Conservation (phyloP, 2,888 invertebrate genomes). For the Xestoiulus laeticollis region DNA sequence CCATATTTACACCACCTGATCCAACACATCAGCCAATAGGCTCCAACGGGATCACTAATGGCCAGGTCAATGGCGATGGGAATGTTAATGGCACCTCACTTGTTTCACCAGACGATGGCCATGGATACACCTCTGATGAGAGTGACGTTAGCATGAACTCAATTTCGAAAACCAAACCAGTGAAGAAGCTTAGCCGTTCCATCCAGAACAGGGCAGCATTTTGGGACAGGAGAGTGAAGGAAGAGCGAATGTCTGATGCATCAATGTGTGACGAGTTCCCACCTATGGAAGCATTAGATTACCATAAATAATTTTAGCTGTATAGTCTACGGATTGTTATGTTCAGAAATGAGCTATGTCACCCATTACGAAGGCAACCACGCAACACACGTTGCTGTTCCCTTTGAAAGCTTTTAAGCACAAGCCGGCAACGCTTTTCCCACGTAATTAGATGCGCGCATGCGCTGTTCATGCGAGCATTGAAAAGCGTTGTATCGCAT, state of each 20-base stretch:
- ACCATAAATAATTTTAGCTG: not conserved
- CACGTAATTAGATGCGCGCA: too few relatives aligned
- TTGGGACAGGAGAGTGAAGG: constrained; percentile 60
- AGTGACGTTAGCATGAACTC: constrained; percentile 57
- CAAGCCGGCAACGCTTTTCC: too few relatives aligned
- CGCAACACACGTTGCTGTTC: too few relatives aligned
- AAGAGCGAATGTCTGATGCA: constrained; percentile 57
- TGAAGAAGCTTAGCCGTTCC: constrained; percentile 56
- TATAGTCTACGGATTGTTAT: not conserved
- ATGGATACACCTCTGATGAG: constrained; percentile 58
- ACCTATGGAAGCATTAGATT: constrained; percentile 38
- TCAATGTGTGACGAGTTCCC: constrained; percentile 49
- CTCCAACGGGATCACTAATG: not conserved
- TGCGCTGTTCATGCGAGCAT: too few relatives aligned
- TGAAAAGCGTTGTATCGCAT: not conserved
- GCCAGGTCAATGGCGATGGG: not conserved
- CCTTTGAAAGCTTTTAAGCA: too few relatives aligned
- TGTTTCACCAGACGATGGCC: constrained; percentile 48
- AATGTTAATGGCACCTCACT: not conserved
- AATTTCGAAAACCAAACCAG: constrained; percentile 49
- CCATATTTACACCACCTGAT: not conserved
- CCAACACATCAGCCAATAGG: not conserved
- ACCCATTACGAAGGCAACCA: not conserved
- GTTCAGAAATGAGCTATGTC: not conserved
- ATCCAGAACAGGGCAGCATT: constrained; percentile 59